These are phyloP conservation scores for Eristalinus aeneus DNA, from an alignment of 2,888 invertebrate species.

Conservation along the genomic window DNA sequence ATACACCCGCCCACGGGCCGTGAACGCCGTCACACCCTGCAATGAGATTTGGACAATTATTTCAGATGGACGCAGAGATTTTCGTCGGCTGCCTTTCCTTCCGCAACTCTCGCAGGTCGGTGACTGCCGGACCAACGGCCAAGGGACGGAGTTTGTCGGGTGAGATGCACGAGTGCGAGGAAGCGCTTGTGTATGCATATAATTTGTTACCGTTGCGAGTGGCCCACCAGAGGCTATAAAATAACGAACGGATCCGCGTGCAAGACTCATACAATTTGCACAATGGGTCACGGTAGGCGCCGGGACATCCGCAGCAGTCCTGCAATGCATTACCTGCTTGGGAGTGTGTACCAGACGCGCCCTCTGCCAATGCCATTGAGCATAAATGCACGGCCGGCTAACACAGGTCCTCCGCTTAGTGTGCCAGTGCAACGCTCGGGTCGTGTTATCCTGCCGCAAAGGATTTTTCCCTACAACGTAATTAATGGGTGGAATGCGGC, in stretches of 20 bases:
- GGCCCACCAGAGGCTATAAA: conserved; percentile 63
- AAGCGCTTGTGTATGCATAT: conserved; percentile 6
- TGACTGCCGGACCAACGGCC: background rate
- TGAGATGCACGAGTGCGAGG: background rate
- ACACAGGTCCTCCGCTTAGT: conserved; percentile 8
- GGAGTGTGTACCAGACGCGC: conserved; percentile 16
- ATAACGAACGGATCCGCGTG: conserved; percentile 61
- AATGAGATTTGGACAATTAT: conserved; percentile 55
- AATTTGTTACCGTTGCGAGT: conserved; percentile 51
- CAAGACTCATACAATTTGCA: conserved; percentile 32
- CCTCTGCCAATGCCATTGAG: background rate
- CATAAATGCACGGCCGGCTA: conserved; percentile 6
- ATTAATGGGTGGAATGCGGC: conserved; percentile 41
- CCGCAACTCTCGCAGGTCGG: background rate
- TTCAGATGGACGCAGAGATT: conserved; percentile 52
- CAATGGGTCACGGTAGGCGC: background rate
- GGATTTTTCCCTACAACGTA: conserved; percentile 53
- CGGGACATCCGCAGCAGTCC: background rate
- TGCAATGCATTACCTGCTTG: conserved; percentile 65
- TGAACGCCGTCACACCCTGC: background rate
- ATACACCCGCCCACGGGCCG: background rate
- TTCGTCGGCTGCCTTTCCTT: conserved; percentile 20
- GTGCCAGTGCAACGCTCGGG: conserved; percentile 11
- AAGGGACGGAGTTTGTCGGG: background rate
- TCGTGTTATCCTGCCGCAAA: conserved; percentile 57